Evolutionary conservation across 37 sponge, comb jelly and placozoan genomes (phyloP).

Genomic region (Chondrilla cf. caribensis): DNA sequence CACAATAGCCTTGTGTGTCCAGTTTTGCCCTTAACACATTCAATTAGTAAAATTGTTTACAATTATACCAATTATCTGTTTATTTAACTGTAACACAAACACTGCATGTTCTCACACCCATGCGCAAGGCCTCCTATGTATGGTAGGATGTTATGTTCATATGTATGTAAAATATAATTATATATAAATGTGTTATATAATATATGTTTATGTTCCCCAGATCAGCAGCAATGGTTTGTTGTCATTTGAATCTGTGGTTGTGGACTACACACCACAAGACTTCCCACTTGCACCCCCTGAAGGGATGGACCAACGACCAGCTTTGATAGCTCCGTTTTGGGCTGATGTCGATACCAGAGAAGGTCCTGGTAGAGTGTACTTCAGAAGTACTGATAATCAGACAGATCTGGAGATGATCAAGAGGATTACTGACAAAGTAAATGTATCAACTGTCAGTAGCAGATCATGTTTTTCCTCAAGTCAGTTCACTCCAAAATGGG

Average conservation of each 20-base stretch:
- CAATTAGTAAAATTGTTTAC: too few species aligned
- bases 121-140: too few species aligned
- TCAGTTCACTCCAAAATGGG: constrained; percentile 11
- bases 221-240: constrained; percentile 13
- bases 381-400: background rate
- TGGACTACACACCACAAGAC: background rate
- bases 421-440: background rate
- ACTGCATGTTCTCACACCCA: too few species aligned
- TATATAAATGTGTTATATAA: too few species aligned
- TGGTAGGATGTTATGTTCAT: too few species aligned
- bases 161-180: too few species aligned
- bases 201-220: too few species aligned
- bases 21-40: too few species aligned
- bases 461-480: background rate
- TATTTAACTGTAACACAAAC: too few species aligned
- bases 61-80: too few species aligned
- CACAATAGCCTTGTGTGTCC: too few species aligned
- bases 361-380: background rate
- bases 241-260: constrained; percentile 1
- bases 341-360: constrained; percentile 22
- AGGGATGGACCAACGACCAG: background rate
- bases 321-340: constrained; percentile 20
- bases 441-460: too few species aligned
- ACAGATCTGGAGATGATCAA: background rate
- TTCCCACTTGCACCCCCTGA: background rate